Conservation (phyloP, 2,113 vertebrate species). For the Empidonax alnorum region DNA sequence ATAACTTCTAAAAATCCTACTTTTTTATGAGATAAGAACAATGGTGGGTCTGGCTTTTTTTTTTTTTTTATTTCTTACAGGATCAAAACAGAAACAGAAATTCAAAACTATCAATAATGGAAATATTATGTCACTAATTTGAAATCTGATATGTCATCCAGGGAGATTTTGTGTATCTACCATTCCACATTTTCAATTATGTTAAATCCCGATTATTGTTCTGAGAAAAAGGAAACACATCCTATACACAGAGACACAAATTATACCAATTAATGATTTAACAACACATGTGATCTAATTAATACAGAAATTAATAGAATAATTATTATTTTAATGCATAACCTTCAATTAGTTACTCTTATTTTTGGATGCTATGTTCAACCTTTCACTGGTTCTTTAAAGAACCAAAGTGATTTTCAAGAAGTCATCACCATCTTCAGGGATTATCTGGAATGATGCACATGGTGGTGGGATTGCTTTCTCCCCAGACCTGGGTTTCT, state of each 20-base stretch:
- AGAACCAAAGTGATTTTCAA: neutral
- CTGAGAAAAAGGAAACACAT: neutral
- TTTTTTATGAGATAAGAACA: neutral
- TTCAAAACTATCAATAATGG: neutral
- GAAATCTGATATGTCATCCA: neutral
- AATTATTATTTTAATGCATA: neutral
- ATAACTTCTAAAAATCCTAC: accelerated
- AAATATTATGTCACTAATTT: neutral
- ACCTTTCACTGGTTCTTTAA: neutral
- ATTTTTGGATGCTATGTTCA: neutral
- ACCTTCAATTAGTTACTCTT: neutral
- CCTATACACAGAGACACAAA: neutral
- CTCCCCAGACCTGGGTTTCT: neutral
- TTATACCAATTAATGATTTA: neutral
- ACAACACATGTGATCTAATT: neutral
- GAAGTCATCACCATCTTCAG: neutral
- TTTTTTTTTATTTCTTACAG: neutral
- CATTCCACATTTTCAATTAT: neutral
- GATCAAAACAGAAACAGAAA: neutral
- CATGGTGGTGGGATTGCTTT: neutral
- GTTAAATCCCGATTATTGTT: neutral
- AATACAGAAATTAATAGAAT: neutral
- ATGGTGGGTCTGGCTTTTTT: accelerated
- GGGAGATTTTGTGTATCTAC: neutral
- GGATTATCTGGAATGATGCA: neutral